These are phyloP conservation scores for Zaprionus tsacasi DNA, from an alignment of 1,140 invertebrate genomes.

Conservation along the genomic window DNA sequence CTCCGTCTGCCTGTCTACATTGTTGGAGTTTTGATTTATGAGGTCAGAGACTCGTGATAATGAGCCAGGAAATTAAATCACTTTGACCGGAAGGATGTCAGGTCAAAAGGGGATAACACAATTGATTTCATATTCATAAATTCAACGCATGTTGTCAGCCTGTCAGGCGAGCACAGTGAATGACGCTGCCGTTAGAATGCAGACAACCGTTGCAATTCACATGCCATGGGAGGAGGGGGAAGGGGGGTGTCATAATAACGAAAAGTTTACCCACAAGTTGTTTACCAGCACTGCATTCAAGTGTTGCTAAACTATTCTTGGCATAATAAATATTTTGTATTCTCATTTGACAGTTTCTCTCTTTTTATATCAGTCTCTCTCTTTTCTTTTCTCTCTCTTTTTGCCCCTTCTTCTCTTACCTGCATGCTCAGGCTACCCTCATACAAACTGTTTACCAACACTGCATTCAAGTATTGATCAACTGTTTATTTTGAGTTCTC, in stretches of 20 bases:
- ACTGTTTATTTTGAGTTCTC: no score
- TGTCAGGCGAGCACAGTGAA: conserved; percentile 47
- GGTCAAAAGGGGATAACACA: conserved; percentile 81
- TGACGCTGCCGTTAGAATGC: conserved; percentile 37
- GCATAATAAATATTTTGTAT: background rate
- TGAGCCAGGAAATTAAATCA: conserved; percentile 83
- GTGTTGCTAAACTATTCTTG: background rate
- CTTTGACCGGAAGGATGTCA: conserved; percentile 83
- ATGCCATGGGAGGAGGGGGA: no score
- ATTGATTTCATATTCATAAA: conserved; percentile 82
- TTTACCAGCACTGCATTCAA: background rate
- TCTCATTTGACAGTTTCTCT: background rate
- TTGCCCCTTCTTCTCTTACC: background rate
- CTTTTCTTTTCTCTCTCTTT: background rate
- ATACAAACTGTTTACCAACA: no score
- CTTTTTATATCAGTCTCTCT: background rate
- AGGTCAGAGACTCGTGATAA: conserved; percentile 82
- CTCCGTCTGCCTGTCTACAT: conserved; percentile 43
- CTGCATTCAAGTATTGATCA: no score
- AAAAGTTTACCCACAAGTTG: background rate
- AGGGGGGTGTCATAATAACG: background rate
- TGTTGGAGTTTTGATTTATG: conserved; percentile 79
- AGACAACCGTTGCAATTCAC: background rate
- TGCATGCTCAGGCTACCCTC: no score
- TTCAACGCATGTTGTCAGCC: conserved; percentile 77